A percentile compares a stretch with the other conserved stretches of the same genome.
Conservation (phyloP, 30 jellyfish, hydroid and myxozoan species). For the Mastigias papua region DNA sequence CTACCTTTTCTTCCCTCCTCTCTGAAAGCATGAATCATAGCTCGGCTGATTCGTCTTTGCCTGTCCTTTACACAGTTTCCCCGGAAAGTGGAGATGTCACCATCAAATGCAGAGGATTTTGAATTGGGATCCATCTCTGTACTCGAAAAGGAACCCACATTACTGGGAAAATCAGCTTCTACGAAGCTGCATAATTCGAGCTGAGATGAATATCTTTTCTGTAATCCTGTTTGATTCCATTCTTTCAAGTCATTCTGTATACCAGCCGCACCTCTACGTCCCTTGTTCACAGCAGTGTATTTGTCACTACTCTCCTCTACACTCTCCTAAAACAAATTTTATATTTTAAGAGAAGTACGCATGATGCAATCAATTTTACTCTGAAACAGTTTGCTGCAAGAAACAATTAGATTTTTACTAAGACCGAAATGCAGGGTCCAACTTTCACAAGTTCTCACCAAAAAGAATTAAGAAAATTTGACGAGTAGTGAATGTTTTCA, state of each 20-base stretch:
- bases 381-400: no score
- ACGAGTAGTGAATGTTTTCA: no score
- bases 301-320: not conserved
- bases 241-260: conserved; percentile 7
- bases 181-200: not conserved
- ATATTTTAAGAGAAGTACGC: no score
- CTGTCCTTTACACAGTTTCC: conserved; percentile 46
- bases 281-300: not conserved
- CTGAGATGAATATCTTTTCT: conserved; percentile 6
- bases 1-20: conserved; percentile 69
- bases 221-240: conserved; percentile 1
- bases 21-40: conserved; percentile 44
- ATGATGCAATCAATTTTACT: no score
- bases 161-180: conserved; percentile 19
- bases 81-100: conserved; percentile 1
- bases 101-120: conserved; percentile 7
- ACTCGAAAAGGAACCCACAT: conserved; percentile 43
- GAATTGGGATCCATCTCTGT: conserved; percentile 5
- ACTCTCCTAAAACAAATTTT: not conserved
- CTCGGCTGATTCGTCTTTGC: conserved; percentile 66
- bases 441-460: no score
- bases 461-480: no score
- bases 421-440: no score
- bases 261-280: conserved; percentile 47
- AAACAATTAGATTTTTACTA: no score